Evolutionary conservation across 1,140 invertebrate genomes (phyloP).

Genomic region (Aphelinus atriplicis): DNA sequence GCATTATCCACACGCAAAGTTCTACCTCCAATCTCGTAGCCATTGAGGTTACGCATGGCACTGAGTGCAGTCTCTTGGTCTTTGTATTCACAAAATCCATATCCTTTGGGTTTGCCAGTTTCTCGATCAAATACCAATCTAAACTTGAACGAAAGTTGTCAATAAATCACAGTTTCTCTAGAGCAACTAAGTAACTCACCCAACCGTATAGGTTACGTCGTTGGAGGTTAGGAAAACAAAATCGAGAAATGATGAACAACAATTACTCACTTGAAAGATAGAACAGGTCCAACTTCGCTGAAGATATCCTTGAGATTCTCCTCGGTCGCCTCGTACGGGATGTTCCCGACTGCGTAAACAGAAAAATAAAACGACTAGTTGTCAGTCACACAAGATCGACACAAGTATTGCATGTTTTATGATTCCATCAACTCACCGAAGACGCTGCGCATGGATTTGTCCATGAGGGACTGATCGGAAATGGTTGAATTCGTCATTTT

Average conservation of each 20-base stretch:
- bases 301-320: constrained; percentile 99
- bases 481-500: neutral
- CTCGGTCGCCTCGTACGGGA: constrained; percentile 99
- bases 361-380: constrained; percentile 20
- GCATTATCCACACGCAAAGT: constrained; percentile 96
- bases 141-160: neutral
- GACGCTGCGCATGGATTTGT: constrained; percentile 91
- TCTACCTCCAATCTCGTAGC: constrained; percentile 96
- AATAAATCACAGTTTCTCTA: neutral
- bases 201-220: constrained; percentile 1
- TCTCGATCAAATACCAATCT: constrained; percentile 98
- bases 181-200: neutral
- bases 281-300: constrained; percentile 94
- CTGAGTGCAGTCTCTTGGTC: constrained; percentile 97
- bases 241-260: neutral
- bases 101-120: constrained; percentile 98
- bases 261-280: constrained; percentile 87
- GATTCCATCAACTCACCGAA: constrained; percentile 72
- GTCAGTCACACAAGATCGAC: neutral
- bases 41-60: constrained; percentile 98
- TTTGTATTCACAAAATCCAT: constrained; percentile 99
- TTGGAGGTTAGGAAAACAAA: neutral
- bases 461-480: constrained; percentile 81
- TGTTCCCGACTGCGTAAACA: constrained; percentile 91
- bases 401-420: neutral